phyloP scores from a whole-genome alignment of 2,113 vertebrate genomes.

The Geococcyx californianus region DNA sequence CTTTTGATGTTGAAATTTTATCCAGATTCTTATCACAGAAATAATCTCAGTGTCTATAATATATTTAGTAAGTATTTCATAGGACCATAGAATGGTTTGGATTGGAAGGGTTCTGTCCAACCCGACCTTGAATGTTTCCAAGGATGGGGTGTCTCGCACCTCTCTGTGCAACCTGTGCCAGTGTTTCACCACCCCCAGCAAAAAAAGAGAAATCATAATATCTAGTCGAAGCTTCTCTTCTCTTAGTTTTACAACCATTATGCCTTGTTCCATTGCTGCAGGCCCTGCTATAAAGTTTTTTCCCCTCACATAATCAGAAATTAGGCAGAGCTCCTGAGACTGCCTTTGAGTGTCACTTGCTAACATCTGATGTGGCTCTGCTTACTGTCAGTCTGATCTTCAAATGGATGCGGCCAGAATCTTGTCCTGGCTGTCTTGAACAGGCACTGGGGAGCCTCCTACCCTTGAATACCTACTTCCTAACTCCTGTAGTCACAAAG shows the following conservation, averaged over 20 bases:
- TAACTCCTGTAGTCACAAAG: not conserved
- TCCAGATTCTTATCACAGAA: not conserved
- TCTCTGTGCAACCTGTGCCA: too few species aligned
- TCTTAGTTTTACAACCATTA: too few species aligned
- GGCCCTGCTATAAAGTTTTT: not conserved
- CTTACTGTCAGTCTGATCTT: not conserved
- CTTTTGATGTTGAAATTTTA: not conserved
- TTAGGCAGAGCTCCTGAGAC: not conserved
- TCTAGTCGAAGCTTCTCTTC: too few species aligned
- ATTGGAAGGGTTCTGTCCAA: too few species aligned
- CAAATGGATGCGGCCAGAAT: not conserved
- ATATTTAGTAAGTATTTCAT: not conserved
- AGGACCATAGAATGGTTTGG: too few species aligned
- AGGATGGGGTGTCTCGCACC: too few species aligned
- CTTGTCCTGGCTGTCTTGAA: not conserved
- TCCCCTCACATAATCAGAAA: too few species aligned
- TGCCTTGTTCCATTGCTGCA: too few species aligned
- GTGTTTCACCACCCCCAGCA: too few species aligned
- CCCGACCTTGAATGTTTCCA: too few species aligned
- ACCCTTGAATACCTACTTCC: not conserved
- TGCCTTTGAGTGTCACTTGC: not conserved
- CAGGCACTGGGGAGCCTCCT: not conserved
- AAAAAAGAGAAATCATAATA: too few species aligned
- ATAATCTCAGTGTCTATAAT: not conserved
- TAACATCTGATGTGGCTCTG: not conserved